phyloP scores from a whole-genome alignment of 2,888 invertebrate species.

The Melikaiella ostensackeni region DNA sequence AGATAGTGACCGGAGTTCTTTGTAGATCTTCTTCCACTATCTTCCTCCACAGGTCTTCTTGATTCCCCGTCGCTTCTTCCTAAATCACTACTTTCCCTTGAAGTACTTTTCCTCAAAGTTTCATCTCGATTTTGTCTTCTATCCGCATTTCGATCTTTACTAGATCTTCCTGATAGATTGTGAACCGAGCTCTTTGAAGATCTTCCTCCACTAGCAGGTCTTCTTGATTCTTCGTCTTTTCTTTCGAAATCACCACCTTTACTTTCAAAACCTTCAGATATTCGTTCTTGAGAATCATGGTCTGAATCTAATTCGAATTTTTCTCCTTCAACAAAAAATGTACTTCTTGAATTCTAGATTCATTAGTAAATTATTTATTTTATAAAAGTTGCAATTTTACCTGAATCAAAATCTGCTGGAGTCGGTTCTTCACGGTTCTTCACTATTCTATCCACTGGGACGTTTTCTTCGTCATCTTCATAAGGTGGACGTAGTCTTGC shows the following conservation, averaged over 20 bases:
- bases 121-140: no score
- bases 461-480: not conserved
- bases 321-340: not conserved
- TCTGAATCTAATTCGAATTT: not conserved
- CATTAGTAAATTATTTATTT: not conserved
- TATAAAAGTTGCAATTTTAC: not conserved
- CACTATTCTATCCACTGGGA: not conserved
- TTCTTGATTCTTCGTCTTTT: no score
- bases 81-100: not conserved
- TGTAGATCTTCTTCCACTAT: no score
- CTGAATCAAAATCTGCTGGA: not conserved
- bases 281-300: not conserved
- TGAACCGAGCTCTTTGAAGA: not conserved
- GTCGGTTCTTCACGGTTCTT: not conserved
- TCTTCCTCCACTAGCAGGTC: not conserved
- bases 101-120: not conserved
- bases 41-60: not conserved
- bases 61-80: no score
- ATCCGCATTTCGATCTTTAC: not conserved
- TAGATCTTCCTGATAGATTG: not conserved
- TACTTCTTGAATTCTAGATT: no score
- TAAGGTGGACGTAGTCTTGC: not conserved
- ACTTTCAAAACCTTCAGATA: no score
- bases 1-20: no score
- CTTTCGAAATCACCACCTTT: no score